Evolutionary conservation across 2,888 invertebrate species (phyloP).

Genomic region (Candidula unifasciata): DNA sequence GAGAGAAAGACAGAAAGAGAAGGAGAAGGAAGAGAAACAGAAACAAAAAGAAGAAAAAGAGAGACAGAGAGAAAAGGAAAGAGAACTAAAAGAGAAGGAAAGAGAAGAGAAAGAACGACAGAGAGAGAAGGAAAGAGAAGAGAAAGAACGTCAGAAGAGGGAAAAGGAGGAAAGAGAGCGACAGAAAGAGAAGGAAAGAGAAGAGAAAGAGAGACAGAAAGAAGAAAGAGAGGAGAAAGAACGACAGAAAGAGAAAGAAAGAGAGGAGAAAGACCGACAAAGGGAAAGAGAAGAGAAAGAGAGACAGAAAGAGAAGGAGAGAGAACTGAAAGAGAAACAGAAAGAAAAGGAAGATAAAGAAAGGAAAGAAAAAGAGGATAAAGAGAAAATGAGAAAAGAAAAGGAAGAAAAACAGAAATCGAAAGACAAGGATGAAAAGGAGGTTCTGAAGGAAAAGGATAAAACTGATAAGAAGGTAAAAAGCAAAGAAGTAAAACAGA

Average conservation of each 20-base stretch:
- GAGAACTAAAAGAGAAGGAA: slow-evolving; percentile 32
- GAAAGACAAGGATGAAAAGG: slow-evolving; percentile 50
- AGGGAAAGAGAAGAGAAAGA: slow-evolving; percentile 39
- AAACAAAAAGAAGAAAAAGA: slow-evolving; percentile 28
- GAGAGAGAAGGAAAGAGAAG: slow-evolving; percentile 44
- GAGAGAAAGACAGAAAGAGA: slow-evolving; percentile 30
- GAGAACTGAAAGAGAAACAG: slow-evolving; percentile 51
- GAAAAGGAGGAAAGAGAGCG: slow-evolving; percentile 46
- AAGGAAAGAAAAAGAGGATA: slow-evolving; percentile 52
- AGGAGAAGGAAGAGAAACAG: slow-evolving; percentile 40
- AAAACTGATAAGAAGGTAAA: slow-evolving; percentile 53
- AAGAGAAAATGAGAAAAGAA: slow-evolving; percentile 40
- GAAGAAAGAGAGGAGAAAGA: slow-evolving; percentile 51
- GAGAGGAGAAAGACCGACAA: slow-evolving; percentile 19
- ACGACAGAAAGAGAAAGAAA: slow-evolving; percentile 15
- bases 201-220: slow-evolving; percentile 48
- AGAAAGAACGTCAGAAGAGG: slow-evolving; percentile 44
- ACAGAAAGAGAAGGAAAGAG: slow-evolving; percentile 43
- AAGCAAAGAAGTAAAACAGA: slow-evolving; percentile 58
- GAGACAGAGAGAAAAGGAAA: slow-evolving; percentile 26
- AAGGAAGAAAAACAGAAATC: slow-evolving; percentile 53
- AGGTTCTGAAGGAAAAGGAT: slow-evolving; percentile 56
- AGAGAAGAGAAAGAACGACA: slow-evolving; percentile 35
- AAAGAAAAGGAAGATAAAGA: slow-evolving; percentile 54
- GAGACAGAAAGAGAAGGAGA: slow-evolving; percentile 43